These are phyloP conservation scores for Pharmacophagus antenor DNA, from an alignment of 2,888 invertebrate species.

Conservation along the genomic window DNA sequence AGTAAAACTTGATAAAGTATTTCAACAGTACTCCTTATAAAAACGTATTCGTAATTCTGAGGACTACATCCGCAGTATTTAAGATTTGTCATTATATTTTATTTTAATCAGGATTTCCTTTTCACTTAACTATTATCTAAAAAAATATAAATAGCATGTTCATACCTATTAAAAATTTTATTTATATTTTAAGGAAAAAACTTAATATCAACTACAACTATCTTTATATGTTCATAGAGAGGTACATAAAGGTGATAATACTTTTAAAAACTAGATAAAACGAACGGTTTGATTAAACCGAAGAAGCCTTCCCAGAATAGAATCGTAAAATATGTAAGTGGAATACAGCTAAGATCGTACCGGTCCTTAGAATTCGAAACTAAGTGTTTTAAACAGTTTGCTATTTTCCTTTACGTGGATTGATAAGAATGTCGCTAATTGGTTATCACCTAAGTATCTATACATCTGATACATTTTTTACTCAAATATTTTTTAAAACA, in stretches of 20 bases:
- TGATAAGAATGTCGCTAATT: neutral
- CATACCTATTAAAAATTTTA: no score
- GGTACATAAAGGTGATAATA: no score
- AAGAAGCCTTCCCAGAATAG: neutral
- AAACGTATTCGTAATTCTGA: no score
- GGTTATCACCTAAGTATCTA: neutral
- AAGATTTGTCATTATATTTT: no score
- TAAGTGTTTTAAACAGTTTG: no score
- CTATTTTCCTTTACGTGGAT: neutral
- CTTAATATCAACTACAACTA: neutral
- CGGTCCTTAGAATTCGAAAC: neutral
- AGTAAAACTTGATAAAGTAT: neutral
- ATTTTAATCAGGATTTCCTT: no score
- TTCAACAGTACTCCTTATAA: neutral
- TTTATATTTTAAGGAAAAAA: neutral
- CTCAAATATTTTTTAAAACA: no score
- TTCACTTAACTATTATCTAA: no score
- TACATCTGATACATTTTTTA: neutral
- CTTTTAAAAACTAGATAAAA: neutral
- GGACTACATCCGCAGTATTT: no score
- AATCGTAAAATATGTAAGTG: neutral
- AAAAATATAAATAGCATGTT: no score
- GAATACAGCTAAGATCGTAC: neutral
- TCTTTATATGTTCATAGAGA: no score
- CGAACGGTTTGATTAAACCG: neutral